Percentiles rank a stretch among this genome's conserved stretches.
phyloP scores from a whole-genome alignment of 2,888 invertebrate species.

The Pseudococcus jackbeardsleyi region DNA sequence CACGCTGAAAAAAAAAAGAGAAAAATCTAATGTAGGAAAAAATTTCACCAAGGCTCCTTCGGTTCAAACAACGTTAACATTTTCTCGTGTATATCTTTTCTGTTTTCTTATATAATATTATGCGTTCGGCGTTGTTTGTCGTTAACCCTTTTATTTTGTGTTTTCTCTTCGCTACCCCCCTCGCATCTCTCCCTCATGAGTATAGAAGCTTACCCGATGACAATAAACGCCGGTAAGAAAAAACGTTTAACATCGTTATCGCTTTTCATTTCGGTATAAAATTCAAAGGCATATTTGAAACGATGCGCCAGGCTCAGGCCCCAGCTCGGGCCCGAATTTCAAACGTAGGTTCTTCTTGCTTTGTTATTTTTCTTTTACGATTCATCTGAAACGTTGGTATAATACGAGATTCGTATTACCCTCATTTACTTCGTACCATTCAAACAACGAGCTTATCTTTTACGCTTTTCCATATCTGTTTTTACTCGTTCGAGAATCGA shows the following conservation, averaged over 20 bases:
- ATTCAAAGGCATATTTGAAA: slow-evolving; percentile 43
- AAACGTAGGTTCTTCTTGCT: not conserved
- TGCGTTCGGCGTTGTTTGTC: slow-evolving; percentile 9
- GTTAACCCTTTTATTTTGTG: slow-evolving; percentile 23
- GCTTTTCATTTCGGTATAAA: slow-evolving; percentile 35
- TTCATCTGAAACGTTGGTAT: not conserved
- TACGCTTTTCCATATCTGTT: not conserved
- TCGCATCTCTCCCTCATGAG: not conserved
- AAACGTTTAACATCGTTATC: slow-evolving; percentile 44
- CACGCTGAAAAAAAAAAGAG: too few relatives aligned
- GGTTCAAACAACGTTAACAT: slow-evolving; percentile 17
- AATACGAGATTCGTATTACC: slow-evolving; percentile 1
- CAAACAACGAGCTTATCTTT: not conserved
- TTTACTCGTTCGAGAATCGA: not conserved
- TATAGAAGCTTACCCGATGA: not conserved
- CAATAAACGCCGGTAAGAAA: not conserved
- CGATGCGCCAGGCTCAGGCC: not conserved
- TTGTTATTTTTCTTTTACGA: slow-evolving; percentile 28
- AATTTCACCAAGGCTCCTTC: not conserved
- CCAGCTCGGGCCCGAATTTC: not conserved
- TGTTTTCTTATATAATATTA: not conserved
- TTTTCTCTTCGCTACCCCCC: slow-evolving; percentile 1
- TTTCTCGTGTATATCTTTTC: slow-evolving; percentile 32
- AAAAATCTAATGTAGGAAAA: not conserved
- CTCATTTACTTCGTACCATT: not conserved